Percentiles rank a stretch among this genome's conserved stretches.
Conservation (phyloP, 2,888 invertebrate genomes). For the Dryocosmus kuriphilus region DNA sequence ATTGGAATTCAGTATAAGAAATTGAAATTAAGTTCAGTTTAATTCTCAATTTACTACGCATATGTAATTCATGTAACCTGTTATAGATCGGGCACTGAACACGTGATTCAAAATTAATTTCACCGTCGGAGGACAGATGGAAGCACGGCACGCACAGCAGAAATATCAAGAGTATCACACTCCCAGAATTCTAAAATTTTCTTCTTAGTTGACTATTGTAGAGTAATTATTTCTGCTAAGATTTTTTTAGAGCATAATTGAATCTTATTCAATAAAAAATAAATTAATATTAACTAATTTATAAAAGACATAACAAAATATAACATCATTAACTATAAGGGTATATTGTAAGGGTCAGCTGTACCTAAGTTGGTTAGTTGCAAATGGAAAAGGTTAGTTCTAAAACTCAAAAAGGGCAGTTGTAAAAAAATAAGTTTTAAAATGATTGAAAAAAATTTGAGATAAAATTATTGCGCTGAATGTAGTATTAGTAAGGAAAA, state of each 20-base stretch:
- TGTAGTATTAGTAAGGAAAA: too few species aligned
- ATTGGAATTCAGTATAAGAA: too few species aligned
- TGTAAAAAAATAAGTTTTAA: too few species aligned
- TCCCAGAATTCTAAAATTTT: background rate
- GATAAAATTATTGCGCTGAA: too few species aligned
- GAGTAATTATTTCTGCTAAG: background rate
- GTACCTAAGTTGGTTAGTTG: too few species aligned
- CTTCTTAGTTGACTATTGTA: background rate
- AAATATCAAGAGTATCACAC: background rate
- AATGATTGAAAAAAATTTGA: too few species aligned
- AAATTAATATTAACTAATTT: background rate
- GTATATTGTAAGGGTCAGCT: too few species aligned
- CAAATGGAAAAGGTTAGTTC: too few species aligned
- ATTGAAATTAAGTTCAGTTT: too few species aligned
- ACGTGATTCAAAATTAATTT: background rate
- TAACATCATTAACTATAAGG: too few species aligned
- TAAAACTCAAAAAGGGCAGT: too few species aligned
- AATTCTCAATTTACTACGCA: background rate
- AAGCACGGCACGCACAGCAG: slow-evolving; percentile 29
- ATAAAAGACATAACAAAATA: background rate
- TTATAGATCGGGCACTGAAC: background rate
- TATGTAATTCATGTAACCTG: background rate
- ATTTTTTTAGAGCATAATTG: background rate
- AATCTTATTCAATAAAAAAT: too few species aligned
- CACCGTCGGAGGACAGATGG: slow-evolving; percentile 29